These are phyloP conservation scores for Oncopodura yosiiana DNA, from an alignment of 1,140 invertebrate genomes.

Conservation along the genomic window DNA sequence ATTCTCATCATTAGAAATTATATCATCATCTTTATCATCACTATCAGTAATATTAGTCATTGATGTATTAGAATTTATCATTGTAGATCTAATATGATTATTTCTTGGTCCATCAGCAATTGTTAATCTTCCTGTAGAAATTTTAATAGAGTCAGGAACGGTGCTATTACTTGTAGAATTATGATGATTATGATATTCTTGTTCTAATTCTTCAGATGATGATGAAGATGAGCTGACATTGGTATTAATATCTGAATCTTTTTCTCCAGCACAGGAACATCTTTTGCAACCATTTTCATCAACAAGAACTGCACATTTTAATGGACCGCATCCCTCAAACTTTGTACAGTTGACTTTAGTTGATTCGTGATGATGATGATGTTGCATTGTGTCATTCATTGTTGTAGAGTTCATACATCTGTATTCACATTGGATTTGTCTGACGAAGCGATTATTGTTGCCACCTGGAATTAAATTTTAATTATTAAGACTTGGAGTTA, in stretches of 20 bases:
- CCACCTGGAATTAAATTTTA: slow-evolving; percentile 27
- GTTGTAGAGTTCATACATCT: not conserved
- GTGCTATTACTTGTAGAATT: not conserved
- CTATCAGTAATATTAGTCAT: too few relatives aligned
- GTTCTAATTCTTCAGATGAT: not conserved
- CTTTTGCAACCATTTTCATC: slow-evolving; percentile 27
- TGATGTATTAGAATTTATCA: not conserved
- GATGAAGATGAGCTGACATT: not conserved
- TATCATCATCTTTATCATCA: not conserved
- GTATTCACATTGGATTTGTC: slow-evolving; percentile 7
- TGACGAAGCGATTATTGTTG: not conserved
- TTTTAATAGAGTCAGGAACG: slow-evolving; percentile 15
- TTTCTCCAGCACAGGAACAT: slow-evolving; percentile 17
- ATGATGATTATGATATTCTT: slow-evolving; percentile 3
- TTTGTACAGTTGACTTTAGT: slow-evolving; percentile 18
- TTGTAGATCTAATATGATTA: too few relatives aligned
- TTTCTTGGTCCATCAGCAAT: not conserved
- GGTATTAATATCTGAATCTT: not conserved
- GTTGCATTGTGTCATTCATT: not conserved
- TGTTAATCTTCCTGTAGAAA: not conserved
- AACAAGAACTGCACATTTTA: slow-evolving; percentile 24
- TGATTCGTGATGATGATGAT: not conserved
- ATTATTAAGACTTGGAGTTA: too few relatives aligned
- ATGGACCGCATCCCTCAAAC: slow-evolving; percentile 27
- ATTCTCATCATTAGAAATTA: not conserved